Base-by-base conservation (phyloP, 2,113 vertebrate species). In the Gadus chalcogrammus region DNA sequence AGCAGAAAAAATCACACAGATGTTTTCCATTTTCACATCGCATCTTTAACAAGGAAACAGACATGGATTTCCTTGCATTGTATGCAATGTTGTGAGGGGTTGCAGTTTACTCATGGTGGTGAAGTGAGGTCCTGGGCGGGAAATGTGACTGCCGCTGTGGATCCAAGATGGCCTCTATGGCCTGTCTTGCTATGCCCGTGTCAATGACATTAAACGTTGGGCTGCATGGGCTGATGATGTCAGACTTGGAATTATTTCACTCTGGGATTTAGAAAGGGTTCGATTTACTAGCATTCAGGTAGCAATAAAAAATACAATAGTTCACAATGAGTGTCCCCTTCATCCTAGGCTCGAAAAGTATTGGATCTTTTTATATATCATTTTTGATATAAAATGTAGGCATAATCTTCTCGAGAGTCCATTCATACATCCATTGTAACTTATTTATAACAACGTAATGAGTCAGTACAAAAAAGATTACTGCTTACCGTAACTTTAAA, bases 241-340 rank as follows among this genome's bases (percentile, higher is more conserved):
- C 88, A 92, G 86, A 70, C 69, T 88, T 91, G 88, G 87, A 87
- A 77, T 73, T 60, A 38, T 79, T 84, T 81, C 80, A 84, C 70
- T 76, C 63, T 87, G 79, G 82, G 82, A 76, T 89, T 85, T 86
- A 35, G 84, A 79, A 73, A 79, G 80, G 72, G 69, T 81, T 86
- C 72, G 82, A 84, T 91, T 91, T 89, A 90, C 85, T 84, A 87
- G 85, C 86, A 70, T 86, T 88, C n/a, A 73, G 82, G 83, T 89
- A 90, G 83, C 82, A 82, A 87, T 83, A 80, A 89, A 90, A 90
- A 85, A 69, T 80, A 79, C 71, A 86, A 81, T 71, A 73, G 79
- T 89, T 90, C 88, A 85, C 79, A 80, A 82, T 78, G 76, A 85
- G 78, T 82, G 82, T 31, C 4, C 4, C 5, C 31, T 31, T 31